phyloP scores from a whole-genome alignment of 2,797 vertebrate genomes.

The Moxostoma hubbsi region DNA sequence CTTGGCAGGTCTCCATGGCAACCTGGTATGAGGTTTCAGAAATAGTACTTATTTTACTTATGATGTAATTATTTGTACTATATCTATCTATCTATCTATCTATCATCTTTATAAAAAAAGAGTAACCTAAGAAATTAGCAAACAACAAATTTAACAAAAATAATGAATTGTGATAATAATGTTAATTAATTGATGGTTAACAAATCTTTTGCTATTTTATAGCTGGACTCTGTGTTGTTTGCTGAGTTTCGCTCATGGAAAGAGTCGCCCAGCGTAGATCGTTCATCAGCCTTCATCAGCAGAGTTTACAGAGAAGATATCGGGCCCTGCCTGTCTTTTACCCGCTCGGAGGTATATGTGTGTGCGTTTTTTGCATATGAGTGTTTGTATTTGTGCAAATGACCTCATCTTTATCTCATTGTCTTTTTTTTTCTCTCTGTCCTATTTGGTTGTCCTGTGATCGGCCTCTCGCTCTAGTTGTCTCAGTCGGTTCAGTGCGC shows the following conservation, averaged over 20 bases:
- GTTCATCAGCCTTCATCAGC: constrained; percentile 85
- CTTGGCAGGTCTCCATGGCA: constrained; percentile 35
- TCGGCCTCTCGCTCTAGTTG: constrained; percentile 74
- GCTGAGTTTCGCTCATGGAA: constrained; percentile 94
- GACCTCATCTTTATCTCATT: neutral
- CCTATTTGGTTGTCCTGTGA: neutral
- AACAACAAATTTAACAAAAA: constrained; percentile 1
- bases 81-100: too few species aligned
- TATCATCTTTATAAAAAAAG: too few species aligned
- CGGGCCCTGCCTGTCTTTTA: constrained; percentile 91
- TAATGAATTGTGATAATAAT: neutral
- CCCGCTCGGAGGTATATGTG: constrained; percentile 83
- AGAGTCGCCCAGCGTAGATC: constrained; percentile 85
- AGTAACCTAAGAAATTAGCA: neutral
- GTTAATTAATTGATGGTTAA: neutral
- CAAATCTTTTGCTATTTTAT: neutral
- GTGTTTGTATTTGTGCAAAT: neutral
- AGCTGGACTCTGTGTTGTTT: constrained; percentile 90
- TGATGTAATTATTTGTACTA: too few species aligned
- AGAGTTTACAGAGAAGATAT: constrained; percentile 93
- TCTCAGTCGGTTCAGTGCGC: constrained; percentile 87
- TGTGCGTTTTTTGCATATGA: neutral
- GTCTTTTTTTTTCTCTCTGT: neutral
- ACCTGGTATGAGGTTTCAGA: neutral
- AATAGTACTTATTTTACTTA: neutral